Evolutionary conservation across 2,888 invertebrate species (phyloP).

Genomic region (Rhagonycha lutea): DNA sequence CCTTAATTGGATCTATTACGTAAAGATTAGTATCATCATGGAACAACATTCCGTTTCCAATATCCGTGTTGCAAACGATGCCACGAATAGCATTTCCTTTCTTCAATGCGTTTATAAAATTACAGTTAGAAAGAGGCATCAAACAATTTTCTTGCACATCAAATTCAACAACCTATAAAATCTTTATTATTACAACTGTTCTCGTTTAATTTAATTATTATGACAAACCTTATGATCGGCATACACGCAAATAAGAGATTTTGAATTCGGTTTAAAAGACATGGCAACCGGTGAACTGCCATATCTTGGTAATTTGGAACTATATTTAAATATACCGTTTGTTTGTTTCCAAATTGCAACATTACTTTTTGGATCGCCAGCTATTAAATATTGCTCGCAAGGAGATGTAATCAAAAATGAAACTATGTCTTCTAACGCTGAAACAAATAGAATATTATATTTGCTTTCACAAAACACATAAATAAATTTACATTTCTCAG

Average conservation of each 20-base stretch:
- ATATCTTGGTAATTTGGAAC: slow-evolving; percentile 72
- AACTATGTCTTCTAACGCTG: slow-evolving; percentile 63
- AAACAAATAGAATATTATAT: slow-evolving; percentile 35
- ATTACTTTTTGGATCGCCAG: slow-evolving; percentile 67
- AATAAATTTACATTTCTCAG: slow-evolving; percentile 45
- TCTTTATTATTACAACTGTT: neutral
- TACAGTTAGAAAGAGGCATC: slow-evolving; percentile 64
- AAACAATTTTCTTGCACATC: slow-evolving; percentile 66
- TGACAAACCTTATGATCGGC: slow-evolving; percentile 82
- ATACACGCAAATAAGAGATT: slow-evolving; percentile 72
- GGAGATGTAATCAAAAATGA: slow-evolving; percentile 58
- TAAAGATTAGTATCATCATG: slow-evolving; percentile 75
- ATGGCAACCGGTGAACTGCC: slow-evolving; percentile 73
- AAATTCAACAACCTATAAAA: slow-evolving; percentile 74
- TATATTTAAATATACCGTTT: slow-evolving; percentile 53
- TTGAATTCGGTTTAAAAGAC: slow-evolving; percentile 63
- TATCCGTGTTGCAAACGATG: slow-evolving; percentile 65
- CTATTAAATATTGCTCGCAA: slow-evolving; percentile 67
- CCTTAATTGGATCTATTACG: slow-evolving; percentile 62
- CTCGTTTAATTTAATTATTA: neutral
- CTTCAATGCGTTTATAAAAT: slow-evolving; percentile 63
- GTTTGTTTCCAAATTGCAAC: slow-evolving; percentile 66
- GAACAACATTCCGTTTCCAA: slow-evolving; percentile 68
- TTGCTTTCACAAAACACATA: neutral
- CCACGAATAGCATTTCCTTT: slow-evolving; percentile 64